Conservation (phyloP, 1,140 invertebrate genomes). For the Papilio machaon region DNA sequence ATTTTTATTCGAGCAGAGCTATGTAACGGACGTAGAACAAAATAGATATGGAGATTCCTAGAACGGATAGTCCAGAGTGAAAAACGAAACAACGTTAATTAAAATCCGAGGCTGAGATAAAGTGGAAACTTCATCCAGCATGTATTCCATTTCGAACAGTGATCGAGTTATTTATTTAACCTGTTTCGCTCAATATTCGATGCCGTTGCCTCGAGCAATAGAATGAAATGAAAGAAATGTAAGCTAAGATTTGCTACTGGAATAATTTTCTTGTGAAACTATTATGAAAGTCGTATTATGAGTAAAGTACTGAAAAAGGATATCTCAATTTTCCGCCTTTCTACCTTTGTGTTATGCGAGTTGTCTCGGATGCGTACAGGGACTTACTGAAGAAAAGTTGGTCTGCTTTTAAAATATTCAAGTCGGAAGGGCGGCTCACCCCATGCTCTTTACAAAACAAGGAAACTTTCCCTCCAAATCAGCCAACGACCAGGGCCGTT, state of each 20-base stretch:
- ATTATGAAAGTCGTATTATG: conserved; percentile 32
- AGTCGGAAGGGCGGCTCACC: conserved; percentile 71
- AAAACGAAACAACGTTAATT: conserved; percentile 67
- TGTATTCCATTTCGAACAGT: conserved; percentile 60
- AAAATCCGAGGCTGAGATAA: conserved; percentile 70
- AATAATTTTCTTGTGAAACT: conserved; percentile 34
- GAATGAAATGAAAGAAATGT: conserved; percentile 64
- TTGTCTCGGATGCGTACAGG: conserved; percentile 60
- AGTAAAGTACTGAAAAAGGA: conserved; percentile 41
- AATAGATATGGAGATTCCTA: conserved; percentile 36
- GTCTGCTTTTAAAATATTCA: conserved; percentile 74
- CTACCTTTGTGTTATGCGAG: conserved; percentile 42
- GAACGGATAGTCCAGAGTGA: conserved; percentile 42
- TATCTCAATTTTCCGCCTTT: conserved; percentile 47
- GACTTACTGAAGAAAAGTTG: conserved; percentile 61
- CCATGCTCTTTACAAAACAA: conserved; percentile 73
- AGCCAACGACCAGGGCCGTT: conserved; percentile 54
- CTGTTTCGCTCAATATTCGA: conserved; percentile 64
- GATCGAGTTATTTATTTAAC: conserved; percentile 73
- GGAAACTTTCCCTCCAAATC: conserved; percentile 75
- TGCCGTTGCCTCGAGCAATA: conserved; percentile 49
- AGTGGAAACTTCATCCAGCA: conserved; percentile 62
- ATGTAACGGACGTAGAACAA: conserved; percentile 30
- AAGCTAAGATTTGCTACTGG: conserved; percentile 41
- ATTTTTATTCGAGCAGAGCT: conserved; percentile 1